A percentile compares a stretch with the other conserved stretches of the same genome.
Conservation (phyloP, 2,888 invertebrate genomes). For the Imbricaverruca yamaguchii region DNA sequence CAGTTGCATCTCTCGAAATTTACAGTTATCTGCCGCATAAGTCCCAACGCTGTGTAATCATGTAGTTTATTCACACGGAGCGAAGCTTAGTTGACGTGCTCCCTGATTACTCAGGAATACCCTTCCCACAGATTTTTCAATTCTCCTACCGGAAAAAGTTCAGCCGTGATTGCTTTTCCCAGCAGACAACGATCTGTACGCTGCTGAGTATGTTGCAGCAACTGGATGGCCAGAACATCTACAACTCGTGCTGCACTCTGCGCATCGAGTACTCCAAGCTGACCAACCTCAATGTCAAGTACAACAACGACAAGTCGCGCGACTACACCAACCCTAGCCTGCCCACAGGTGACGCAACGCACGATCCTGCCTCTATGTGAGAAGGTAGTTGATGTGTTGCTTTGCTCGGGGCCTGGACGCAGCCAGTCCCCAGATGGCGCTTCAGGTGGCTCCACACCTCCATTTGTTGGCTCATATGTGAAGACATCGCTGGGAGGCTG, state of each 20-base stretch:
- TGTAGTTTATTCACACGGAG: too few relatives aligned
- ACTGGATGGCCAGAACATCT: conserved; percentile 97
- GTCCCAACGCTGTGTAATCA: too few relatives aligned
- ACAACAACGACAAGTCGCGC: conserved; percentile 99
- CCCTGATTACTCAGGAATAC: too few relatives aligned
- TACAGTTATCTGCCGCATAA: too few relatives aligned
- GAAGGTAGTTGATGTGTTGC: conserved; percentile 31
- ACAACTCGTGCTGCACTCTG: conserved; percentile 98
- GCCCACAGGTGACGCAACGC: conserved; percentile 79
- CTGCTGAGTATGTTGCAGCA: conserved; percentile 50
- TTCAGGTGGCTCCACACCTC: too few relatives aligned
- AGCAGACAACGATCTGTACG: too few relatives aligned
- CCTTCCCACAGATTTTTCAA: too few relatives aligned
- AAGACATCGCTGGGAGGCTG: neutral
- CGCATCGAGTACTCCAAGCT: conserved; percentile 99
- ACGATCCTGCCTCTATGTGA: conserved; percentile 45
- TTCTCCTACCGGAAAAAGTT: too few relatives aligned
- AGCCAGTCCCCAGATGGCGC: neutral
- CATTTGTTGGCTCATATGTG: too few relatives aligned
- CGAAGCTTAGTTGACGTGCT: too few relatives aligned
- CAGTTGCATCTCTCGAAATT: too few relatives aligned
- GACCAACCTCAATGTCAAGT: conserved; percentile 95
- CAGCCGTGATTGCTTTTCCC: too few relatives aligned
- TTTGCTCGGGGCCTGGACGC: neutral
- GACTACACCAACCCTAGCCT: conserved; percentile 98